Conservation (phyloP, 2,888 invertebrate species). For the Rhingia campestris region DNA sequence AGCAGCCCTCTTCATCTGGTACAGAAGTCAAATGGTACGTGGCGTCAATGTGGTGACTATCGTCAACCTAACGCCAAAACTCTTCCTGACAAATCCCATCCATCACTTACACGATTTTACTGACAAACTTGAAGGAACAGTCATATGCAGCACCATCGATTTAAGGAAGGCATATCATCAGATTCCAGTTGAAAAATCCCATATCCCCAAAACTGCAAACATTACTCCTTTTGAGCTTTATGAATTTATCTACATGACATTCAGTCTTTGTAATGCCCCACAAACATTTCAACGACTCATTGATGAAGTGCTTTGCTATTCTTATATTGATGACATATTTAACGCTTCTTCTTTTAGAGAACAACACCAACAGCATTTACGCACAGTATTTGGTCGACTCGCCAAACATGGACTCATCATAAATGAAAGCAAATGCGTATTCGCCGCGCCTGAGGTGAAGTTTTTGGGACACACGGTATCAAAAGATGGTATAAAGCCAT, state of each 20-base stretch:
- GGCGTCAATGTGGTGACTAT: slow-evolving; percentile 17
- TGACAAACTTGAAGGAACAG: slow-evolving; percentile 1
- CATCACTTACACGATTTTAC: neutral
- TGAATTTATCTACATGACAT: slow-evolving; percentile 78
- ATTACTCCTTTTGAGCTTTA: slow-evolving; percentile 79
- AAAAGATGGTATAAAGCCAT: neutral
- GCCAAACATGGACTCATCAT: neutral
- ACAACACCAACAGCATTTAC: neutral
- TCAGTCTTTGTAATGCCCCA: slow-evolving; percentile 78
- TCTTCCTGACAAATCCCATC: slow-evolving; percentile 7
- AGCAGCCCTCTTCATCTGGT: neutral
- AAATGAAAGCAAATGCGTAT: neutral
- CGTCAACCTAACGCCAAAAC: slow-evolving; percentile 18
- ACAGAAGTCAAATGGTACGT: slow-evolving; percentile 8
- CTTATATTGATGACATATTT: slow-evolving; percentile 56
- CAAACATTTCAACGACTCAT: slow-evolving; percentile 79
- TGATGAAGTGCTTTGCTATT: slow-evolving; percentile 75
- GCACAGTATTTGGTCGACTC: neutral
- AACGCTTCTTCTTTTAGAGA: slow-evolving; percentile 30
- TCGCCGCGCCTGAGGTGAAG: neutral
- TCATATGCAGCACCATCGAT: slow-evolving; percentile 19
- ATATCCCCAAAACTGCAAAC: too few species aligned
- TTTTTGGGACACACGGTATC: neutral
- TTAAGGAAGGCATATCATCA: slow-evolving; percentile 26
- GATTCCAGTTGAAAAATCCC: slow-evolving; percentile 30